A percentile compares a stretch with the other conserved stretches of the same genome.
phyloP scores from a whole-genome alignment of 1,140 invertebrate genomes.

The Wiebesia pumilae region DNA sequence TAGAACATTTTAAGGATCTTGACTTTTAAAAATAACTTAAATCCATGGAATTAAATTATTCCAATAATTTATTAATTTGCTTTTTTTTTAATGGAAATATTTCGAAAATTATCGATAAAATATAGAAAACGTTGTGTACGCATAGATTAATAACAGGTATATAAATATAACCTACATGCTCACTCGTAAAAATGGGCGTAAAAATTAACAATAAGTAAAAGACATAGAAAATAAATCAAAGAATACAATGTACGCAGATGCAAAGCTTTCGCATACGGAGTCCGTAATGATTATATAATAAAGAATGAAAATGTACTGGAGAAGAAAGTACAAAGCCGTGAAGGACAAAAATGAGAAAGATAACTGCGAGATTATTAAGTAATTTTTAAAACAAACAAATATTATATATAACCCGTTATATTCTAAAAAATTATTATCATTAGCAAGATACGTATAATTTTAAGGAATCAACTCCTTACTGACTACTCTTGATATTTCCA shows the following conservation, averaged over 20 bases:
- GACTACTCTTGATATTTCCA: not conserved
- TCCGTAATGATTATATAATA: not conserved
- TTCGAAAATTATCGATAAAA: constrained; percentile 39
- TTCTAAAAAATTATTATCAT: constrained; percentile 22
- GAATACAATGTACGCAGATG: constrained; percentile 9
- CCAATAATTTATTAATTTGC: no score
- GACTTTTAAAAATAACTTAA: no score
- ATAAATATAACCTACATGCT: not conserved
- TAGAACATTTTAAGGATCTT: no score
- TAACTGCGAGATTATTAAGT: constrained; percentile 37
- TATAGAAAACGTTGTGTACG: not conserved
- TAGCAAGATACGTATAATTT: constrained; percentile 21
- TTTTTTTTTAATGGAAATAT: no score
- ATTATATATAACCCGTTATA: constrained; percentile 43
- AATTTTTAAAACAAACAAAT: constrained; percentile 28
- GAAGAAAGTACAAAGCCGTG: constrained; percentile 29
- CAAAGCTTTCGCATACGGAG: constrained; percentile 13
- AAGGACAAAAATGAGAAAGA: constrained; percentile 9
- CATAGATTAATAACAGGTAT: constrained; percentile 34
- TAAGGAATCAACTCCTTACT: constrained; percentile 13
- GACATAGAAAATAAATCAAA: constrained; percentile 16
- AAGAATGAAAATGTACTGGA: constrained; percentile 1
- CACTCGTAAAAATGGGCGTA: constrained; percentile 9
- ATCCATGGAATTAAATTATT: no score
- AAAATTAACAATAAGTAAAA: constrained; percentile 25